phyloP scores from a whole-genome alignment of 2,888 invertebrate species.

The Celastrina argiolus region DNA sequence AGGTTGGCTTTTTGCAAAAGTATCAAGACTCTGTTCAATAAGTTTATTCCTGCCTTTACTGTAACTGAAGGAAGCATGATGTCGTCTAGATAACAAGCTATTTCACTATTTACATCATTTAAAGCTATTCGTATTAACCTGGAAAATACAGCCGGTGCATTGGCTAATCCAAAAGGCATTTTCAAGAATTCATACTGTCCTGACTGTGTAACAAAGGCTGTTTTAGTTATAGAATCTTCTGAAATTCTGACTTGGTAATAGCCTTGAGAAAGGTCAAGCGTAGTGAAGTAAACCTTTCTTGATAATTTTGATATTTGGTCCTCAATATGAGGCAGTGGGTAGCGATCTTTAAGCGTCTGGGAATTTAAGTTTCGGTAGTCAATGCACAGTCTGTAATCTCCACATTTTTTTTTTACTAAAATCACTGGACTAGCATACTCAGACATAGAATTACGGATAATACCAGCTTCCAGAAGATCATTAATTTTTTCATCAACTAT shows the following conservation, averaged over 20 bases:
- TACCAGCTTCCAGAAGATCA: neutral
- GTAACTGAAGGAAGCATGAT: neutral
- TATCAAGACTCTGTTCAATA: neutral
- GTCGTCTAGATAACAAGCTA: neutral
- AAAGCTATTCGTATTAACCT: neutral
- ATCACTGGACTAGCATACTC: slow-evolving; percentile 15
- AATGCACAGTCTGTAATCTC: neutral
- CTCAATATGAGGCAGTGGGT: neutral
- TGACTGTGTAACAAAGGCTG: neutral
- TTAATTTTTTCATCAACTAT: too few species aligned
- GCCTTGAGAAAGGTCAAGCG: neutral
- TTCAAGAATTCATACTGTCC: neutral
- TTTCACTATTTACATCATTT: neutral
- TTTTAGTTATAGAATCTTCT: neutral
- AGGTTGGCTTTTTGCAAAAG: neutral
- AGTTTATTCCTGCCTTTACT: neutral
- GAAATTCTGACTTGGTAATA: neutral
- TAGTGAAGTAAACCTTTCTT: neutral
- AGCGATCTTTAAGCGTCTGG: neutral
- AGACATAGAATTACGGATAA: neutral
- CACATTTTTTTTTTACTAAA: neutral
- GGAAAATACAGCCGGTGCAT: neutral
- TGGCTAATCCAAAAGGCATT: neutral
- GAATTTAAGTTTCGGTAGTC: neutral
- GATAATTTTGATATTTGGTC: neutral